Evolutionary conservation across 2,797 vertebrate species (phyloP), one percentile per base, ranked within the genome.

Genomic region (Synaphobranchus kaupii): DNA sequence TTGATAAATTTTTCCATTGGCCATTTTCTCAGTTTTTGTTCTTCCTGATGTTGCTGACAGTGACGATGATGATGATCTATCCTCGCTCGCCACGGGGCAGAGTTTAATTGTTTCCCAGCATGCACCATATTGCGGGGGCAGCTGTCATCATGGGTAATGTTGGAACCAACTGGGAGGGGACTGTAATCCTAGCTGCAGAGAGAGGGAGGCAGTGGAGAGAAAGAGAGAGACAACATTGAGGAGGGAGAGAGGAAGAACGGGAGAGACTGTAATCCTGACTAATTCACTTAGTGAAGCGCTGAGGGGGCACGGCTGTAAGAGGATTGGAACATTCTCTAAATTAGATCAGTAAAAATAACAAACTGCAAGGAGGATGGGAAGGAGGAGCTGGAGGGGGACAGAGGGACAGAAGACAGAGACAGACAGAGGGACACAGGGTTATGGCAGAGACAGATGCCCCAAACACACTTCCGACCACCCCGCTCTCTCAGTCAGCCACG

Each of bases 271-370:
- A 97, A 98, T 97, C 96, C 96, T 88, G 89, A 89, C 94, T 97
- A 97, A 97, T 96, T 96, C 97, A 96, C 95, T 95, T 95, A 96
- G 95, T 90, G 92, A 95, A 95, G 94, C 94, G 95, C 95, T 96
- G 96, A 96, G 95, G 93, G 93, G 89, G 93, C 95, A 94, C 92
- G 92, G 92, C 89, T 89, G 86, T 97, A 98, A 97, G 97, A 96
- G 96, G 97, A 97, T 98, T 97, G 94, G 92, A 90, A 96, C 96
- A 96, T 97, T 97, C 96, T 95, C 96, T 96, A 97, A 98, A 97
- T 97, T 96, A 97, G 96, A 97, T 95, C 96, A 95, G 94, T 92
- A 95, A 95, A 93, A 96, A 96, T 95, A 96, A 96, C 95, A 94
- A 94, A 94, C 92, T 94, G 91, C 89, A 91, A 93, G 95, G 91